These are phyloP conservation scores for Ostrea edulis DNA, from an alignment of 1,140 invertebrate genomes.

Conservation along the genomic window DNA sequence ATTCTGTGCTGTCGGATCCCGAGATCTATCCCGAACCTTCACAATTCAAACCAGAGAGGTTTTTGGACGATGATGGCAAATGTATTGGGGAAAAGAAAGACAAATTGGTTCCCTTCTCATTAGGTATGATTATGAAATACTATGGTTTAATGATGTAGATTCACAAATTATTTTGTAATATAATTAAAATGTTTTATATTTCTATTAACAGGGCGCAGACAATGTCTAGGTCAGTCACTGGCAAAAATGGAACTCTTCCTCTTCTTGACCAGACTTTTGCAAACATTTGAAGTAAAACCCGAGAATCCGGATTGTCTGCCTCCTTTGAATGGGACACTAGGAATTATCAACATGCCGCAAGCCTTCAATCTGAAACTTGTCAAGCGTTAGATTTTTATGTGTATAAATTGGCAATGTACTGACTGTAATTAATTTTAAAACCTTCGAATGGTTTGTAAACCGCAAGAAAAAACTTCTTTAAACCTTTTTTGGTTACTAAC, in stretches of 20 bases:
- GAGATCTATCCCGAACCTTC: slow-evolving; percentile 85
- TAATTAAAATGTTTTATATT: neutral
- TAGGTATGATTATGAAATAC: neutral
- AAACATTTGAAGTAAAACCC: neutral
- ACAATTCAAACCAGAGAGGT: slow-evolving; percentile 87
- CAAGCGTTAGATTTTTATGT: neutral
- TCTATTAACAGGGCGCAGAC: neutral
- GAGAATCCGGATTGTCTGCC: neutral
- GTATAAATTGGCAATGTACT: no score
- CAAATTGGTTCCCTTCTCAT: neutral
- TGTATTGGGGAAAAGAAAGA: neutral
- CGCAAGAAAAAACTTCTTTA: no score
- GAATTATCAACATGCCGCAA: neutral
- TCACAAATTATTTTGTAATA: neutral
- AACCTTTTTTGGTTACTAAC: no score
- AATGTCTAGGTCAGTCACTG: neutral
- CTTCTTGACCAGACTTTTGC: neutral
- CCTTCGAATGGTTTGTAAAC: no score
- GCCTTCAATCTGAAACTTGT: neutral
- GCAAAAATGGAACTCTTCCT: neutral
- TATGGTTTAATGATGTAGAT: neutral
- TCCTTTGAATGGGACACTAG: neutral
- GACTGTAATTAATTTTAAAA: no score
- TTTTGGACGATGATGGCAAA: slow-evolving; percentile 83
- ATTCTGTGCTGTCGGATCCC: slow-evolving; percentile 69